A percentile compares a stretch with the other conserved stretches of the same genome.
Evolutionary conservation across 2,113 vertebrate species (phyloP).

Genomic region (Eulemur macaco): DNA sequence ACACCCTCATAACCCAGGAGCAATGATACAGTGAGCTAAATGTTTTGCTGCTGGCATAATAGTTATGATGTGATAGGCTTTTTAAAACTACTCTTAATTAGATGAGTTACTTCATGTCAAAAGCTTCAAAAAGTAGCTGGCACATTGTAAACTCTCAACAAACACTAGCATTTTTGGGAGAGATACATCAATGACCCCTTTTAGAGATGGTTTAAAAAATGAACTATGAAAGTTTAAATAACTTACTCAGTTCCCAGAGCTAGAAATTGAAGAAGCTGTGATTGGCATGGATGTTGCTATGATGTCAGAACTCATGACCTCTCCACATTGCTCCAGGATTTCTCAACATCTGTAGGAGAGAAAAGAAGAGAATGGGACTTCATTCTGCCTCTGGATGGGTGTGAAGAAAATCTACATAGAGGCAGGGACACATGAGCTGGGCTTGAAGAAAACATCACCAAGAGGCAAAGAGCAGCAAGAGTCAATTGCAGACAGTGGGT

Average conservation of each 20-base stretch:
- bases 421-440: not conserved
- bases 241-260: not conserved
- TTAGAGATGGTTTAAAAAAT: not conserved
- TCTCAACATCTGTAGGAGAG: not conserved
- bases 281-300: not conserved
- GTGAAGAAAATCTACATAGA: not conserved
- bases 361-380: not conserved
- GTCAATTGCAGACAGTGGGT: not conserved
- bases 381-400: not conserved
- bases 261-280: not conserved
- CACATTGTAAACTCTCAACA: not conserved
- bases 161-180: not conserved
- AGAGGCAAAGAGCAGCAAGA: not conserved
- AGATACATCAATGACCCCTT: not conserved
- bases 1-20: not conserved
- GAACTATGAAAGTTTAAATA: not conserved
- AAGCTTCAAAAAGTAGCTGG: not conserved
- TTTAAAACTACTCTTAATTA: not conserved
- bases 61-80: not conserved
- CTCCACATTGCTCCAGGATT: not conserved
- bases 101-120: not conserved
- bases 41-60: not conserved
- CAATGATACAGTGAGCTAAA: not conserved
- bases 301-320: not conserved
- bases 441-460: not conserved